Base-by-base conservation (phyloP, 92 coral and sea anemone genomes). In the Palythoa grandiflora region DNA sequence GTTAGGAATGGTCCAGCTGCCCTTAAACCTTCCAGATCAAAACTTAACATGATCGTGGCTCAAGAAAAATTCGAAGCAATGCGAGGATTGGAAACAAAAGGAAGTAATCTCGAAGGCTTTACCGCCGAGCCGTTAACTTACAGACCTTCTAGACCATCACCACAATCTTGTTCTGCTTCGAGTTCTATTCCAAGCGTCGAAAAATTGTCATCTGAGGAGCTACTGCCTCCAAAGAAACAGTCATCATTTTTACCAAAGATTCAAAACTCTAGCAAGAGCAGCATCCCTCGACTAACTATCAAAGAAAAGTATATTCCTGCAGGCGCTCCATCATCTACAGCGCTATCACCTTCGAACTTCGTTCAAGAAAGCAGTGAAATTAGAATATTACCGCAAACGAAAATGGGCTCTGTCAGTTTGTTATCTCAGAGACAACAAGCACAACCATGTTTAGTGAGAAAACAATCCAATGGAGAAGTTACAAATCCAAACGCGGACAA, bases 21-120 rank as follows among this genome's bases (percentile, higher is more conserved):
- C 74, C 87, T 80, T 38, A 85, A 90, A 66, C 92, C 59, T 20
- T 89, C 92, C 19, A 71, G 73, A 28, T 81, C 86, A 47, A 81
- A 81, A 21, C 44, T 81, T 28, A 81, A 19, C 21, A 81, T 21
- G 73, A 51, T 68, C 44, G 48, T 51, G 7, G 86, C 75, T 13
- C 44, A 15, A 63, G 86, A 81, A 81, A 81, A 70, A 20, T 21
- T 28, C 6, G 86, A 81, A 81, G 86, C 75, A 38, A 17, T 65
- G 36, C 47, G 40, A 68, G 75, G 21, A 65, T 40, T 66, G 61
- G 86, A 81, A 35, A 63, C 86, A 35, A 81, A 81, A 53, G 75
- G 75, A 48, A 81, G 86, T 37, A 81, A 81, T 44, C 59, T 81
- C 20, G 86, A 81, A 13, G 86, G 86, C 19, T 81, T 81, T 66